Percentiles rank a stretch among this genome's conserved stretches.
Conservation (phyloP, 2,888 invertebrate genomes). For the Lochmaea capreae region DNA sequence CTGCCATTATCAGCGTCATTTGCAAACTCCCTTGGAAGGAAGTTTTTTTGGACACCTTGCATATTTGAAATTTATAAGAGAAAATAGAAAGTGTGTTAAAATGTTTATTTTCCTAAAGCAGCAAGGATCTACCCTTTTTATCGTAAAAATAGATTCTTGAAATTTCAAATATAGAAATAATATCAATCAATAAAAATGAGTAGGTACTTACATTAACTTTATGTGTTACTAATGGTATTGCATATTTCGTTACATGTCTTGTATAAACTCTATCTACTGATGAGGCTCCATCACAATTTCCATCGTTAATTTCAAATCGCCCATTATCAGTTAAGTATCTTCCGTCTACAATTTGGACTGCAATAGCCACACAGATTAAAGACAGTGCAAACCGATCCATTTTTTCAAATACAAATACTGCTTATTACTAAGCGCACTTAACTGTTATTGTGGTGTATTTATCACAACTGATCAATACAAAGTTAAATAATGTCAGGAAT, state of each 20-base stretch:
- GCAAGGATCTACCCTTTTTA: no score
- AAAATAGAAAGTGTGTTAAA: no score
- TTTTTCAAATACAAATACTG: background rate
- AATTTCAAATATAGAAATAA: conserved; percentile 5
- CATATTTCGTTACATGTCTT: conserved; percentile 22
- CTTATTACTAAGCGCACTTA: background rate
- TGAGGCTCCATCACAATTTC: conserved; percentile 31
- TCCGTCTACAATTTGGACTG: conserved; percentile 9
- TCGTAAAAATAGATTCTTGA: no score
- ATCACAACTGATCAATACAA: background rate
- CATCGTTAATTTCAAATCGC: conserved; percentile 24
- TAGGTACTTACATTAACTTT: conserved; percentile 30
- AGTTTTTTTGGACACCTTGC: no score
- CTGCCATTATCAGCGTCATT: no score
- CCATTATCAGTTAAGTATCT: conserved; percentile 7
- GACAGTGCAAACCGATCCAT: background rate
- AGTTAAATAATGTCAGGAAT: background rate
- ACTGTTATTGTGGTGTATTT: background rate
- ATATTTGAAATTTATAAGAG: no score
- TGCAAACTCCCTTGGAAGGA: no score
- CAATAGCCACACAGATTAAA: background rate
- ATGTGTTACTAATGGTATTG: conserved; percentile 27
- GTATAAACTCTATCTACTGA: conserved; percentile 26
- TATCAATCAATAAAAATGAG: background rate
- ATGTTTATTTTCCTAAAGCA: no score